Conservation (phyloP, 1,140 invertebrate species). For the Drosophila arizonae region DNA sequence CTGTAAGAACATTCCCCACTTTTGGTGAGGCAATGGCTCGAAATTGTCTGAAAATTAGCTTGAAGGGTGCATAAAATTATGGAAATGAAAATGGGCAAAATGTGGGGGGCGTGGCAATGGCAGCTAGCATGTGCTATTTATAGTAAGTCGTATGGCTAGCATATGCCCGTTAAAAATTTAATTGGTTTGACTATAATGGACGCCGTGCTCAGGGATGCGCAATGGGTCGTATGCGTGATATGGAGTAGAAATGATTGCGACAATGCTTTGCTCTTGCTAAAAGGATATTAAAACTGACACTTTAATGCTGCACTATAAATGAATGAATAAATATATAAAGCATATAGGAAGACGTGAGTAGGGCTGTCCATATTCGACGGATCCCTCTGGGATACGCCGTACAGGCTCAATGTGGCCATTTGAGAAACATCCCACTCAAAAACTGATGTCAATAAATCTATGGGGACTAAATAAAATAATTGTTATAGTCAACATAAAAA, state of each 20-base stretch:
- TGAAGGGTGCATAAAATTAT: conserved; percentile 78
- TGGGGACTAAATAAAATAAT: too few relatives aligned
- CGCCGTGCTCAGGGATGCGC: conserved; percentile 35
- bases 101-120: conserved; percentile 19
- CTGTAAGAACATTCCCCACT: conserved; percentile 15
- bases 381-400: too few relatives aligned
- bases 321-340: too few relatives aligned
- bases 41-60: conserved; percentile 59
- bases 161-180: conserved; percentile 64
- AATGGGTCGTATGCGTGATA: conserved; percentile 23
- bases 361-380: too few relatives aligned
- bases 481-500: too few relatives aligned
- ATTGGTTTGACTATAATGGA: conserved; percentile 55
- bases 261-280: too few relatives aligned
- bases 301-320: too few relatives aligned
- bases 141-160: conserved; percentile 37
- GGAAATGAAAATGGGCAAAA: conserved; percentile 37
- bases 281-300: too few relatives aligned
- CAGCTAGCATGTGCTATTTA: conserved; percentile 39
- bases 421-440: too few relatives aligned
- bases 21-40: not conserved
- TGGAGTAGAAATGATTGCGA: not conserved
- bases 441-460: too few relatives aligned
- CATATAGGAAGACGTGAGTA: too few relatives aligned
- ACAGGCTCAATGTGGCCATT: too few relatives aligned